Conservation (phyloP, 2,113 vertebrate genomes). For the Merops nubicus region DNA sequence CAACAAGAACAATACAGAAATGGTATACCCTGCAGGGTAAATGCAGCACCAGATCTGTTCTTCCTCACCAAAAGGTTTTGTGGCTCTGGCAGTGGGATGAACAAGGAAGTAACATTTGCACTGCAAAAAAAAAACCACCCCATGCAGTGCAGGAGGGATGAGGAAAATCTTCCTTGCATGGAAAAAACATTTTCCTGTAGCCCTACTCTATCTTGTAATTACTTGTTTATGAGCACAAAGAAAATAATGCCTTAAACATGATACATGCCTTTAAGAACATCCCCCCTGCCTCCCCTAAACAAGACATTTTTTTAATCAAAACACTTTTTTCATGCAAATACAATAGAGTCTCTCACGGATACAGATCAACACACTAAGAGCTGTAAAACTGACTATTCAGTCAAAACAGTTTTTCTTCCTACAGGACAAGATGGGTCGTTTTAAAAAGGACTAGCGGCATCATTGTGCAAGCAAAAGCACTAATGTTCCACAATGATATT, state of each 20-base stretch:
- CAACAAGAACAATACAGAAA: background rate
- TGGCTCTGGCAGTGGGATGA: background rate
- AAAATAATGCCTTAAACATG: background rate
- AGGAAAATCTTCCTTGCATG: background rate
- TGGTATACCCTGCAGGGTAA: background rate
- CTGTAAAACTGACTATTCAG: conserved; percentile 2
- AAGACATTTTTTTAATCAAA: background rate
- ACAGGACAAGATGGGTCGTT: background rate
- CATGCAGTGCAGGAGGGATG: background rate
- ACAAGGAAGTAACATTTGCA: background rate
- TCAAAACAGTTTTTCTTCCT: background rate
- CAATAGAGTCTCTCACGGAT: background rate
- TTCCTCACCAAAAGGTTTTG: background rate
- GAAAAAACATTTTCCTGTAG: background rate
- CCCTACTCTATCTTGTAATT: background rate
- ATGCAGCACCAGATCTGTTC: background rate
- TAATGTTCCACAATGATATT: background rate
- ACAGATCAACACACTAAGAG: background rate
- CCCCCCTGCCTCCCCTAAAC: background rate
- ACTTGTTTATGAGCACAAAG: background rate
- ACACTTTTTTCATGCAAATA: background rate
- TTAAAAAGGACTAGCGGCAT: background rate
- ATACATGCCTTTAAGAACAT: background rate
- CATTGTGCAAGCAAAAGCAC: background rate
- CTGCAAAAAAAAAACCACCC: background rate